Conservation (phyloP, 2,797 vertebrate genomes). For the Falco rusticolus region DNA sequence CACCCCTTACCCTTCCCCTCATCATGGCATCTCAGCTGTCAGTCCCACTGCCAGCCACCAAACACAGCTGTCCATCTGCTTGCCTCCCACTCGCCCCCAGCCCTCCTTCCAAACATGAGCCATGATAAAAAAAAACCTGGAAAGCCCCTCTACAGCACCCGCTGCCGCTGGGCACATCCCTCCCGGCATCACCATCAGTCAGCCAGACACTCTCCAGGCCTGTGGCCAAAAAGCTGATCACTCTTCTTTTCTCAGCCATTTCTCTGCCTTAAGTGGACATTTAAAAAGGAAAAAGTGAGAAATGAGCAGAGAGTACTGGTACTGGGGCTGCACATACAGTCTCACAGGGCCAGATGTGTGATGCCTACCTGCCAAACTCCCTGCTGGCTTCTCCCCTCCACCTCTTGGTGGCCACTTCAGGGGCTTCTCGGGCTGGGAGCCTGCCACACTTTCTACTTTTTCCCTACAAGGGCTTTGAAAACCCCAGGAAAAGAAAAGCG, state of each 20-base stretch:
- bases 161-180: neutral
- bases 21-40: neutral
- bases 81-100: neutral
- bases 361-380: neutral
- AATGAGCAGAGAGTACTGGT: neutral
- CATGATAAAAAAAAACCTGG: neutral
- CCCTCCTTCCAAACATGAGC: neutral
- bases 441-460: neutral
- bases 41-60: neutral
- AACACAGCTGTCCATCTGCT: fast-evolving
- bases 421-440: neutral
- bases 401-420: neutral
- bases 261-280: neutral
- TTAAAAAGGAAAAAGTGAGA: constrained; percentile 8
- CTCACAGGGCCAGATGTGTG: neutral
- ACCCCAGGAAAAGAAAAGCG: neutral
- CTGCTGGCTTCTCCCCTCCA: neutral
- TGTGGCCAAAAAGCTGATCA: neutral
- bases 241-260: neutral
- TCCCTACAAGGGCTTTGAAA: neutral
- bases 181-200: neutral
- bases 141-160: neutral
- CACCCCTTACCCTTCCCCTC: neutral
- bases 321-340: neutral
- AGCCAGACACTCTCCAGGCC: neutral